Base-by-base conservation (phyloP, 2,888 invertebrate genomes). In the Lasioglossum morio region DNA sequence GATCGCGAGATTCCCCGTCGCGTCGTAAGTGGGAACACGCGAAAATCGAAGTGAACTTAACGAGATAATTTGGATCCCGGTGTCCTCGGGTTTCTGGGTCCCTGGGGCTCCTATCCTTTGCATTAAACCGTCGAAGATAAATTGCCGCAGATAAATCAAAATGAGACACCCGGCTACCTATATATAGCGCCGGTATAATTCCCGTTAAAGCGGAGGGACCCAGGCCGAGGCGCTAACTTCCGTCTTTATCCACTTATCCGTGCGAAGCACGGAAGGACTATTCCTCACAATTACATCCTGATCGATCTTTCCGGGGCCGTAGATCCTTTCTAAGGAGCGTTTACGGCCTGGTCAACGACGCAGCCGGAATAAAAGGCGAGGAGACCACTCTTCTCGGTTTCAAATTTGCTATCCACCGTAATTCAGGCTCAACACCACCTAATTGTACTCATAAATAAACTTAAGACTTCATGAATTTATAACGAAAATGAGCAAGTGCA, bases 261-360 rank as follows among this genome's bases (percentile, higher is more conserved):
- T 88, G 70, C 88, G 72, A 43, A 77, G 89, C 91, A 92, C 91
- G 92, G 84, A 92, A 91, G 88, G 85, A 89, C 90, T 89, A 91
- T 92, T 90, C 87, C 87, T 92, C 88, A 91, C 89, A 92, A 92
- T 92, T 92, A 92, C 90, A 91, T 86, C 87, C 87, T 88, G 88
- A 91, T 91, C 91, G 91, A 92, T 92, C 87, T 87, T 72, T 73
- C 81, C 81, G 79, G 69, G 83, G 74, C 81, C 75, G 70, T 86
- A 82, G 81, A 89, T 88, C 74, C 81, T 77, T 70, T 81, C 80
- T 63, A 48, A 72, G 16, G 12, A 60, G 63, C 77, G 83, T 82
- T 86, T 81, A 86, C 79, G 77, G 57, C 77, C 34, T 70, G 72
- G 46, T 75, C 78, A 70, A 82, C 82, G 79, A 85, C 80, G 53